Conservation (phyloP, 2,888 invertebrate species). For the Sussaba pulchella region DNA sequence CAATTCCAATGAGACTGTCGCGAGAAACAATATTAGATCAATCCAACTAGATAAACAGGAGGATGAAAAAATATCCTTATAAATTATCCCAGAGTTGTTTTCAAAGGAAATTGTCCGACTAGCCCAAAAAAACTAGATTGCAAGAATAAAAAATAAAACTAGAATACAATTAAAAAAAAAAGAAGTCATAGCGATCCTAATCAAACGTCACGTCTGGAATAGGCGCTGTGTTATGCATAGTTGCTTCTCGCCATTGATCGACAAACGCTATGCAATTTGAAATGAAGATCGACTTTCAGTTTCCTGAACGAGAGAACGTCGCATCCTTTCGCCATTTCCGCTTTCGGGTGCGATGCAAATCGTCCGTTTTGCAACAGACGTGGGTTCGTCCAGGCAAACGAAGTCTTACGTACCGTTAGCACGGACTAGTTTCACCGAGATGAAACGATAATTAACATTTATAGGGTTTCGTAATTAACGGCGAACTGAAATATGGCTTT, state of each 20-base stretch:
- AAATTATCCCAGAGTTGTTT: not conserved
- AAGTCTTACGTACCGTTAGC: no score
- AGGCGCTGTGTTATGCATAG: not conserved
- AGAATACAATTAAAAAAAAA: not conserved
- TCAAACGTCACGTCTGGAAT: not conserved
- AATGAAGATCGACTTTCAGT: constrained; percentile 26
- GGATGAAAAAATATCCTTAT: not conserved
- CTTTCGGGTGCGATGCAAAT: not conserved
- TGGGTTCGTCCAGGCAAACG: not conserved
- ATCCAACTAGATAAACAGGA: not conserved
- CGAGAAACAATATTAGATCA: not conserved
- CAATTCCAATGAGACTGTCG: not conserved
- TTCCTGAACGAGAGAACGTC: constrained; percentile 5
- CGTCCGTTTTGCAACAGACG: not conserved
- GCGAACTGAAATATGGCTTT: not conserved
- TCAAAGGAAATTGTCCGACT: not conserved
- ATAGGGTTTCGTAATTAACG: not conserved
- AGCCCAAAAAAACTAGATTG: no score
- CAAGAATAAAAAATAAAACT: not conserved
- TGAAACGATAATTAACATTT: not conserved
- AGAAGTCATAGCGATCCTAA: not conserved
- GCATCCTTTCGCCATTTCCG: constrained; percentile 24
- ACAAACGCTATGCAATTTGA: not conserved
- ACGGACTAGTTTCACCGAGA: not conserved
- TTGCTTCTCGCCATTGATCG: not conserved